Conservation (phyloP, 2,888 invertebrate species). For the Siphonodentalium dalli region DNA sequence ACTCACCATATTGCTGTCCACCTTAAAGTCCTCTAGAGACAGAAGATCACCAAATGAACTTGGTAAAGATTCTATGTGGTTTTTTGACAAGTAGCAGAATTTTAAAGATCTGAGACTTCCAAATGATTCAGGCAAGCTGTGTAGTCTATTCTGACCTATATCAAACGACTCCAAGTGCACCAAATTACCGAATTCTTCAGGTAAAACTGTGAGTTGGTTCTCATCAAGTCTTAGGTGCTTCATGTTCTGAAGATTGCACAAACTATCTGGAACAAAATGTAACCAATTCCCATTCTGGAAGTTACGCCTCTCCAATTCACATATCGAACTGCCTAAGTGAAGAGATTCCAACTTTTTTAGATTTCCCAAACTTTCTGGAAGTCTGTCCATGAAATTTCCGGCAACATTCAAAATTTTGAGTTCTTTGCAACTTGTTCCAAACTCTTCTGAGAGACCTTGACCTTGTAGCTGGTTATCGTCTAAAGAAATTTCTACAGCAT, state of each 20-base stretch:
- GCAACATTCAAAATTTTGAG: constrained; percentile 41
- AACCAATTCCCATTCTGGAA: constrained; percentile 60
- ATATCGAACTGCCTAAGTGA: constrained; percentile 51
- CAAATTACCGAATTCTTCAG: constrained; percentile 50
- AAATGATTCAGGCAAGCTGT: constrained; percentile 53
- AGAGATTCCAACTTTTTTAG: constrained; percentile 41
- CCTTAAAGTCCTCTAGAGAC: constrained; percentile 43
- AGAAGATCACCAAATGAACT: constrained; percentile 49
- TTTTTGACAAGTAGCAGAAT: constrained; percentile 48
- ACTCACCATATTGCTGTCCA: constrained; percentile 52
- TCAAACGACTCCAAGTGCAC: constrained; percentile 46
- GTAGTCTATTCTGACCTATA: constrained; percentile 51
- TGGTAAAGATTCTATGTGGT: constrained; percentile 49
- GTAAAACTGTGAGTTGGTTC: constrained; percentile 48
- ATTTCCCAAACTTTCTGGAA: constrained; percentile 48
- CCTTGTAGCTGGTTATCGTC: constrained; percentile 42
- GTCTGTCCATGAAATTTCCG: constrained; percentile 47
- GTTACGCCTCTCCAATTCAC: constrained; percentile 49
- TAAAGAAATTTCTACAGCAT: constrained; percentile 36
- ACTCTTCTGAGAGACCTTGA: constrained; percentile 32
- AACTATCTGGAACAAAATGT: constrained; percentile 38
- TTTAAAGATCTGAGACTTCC: constrained; percentile 38
- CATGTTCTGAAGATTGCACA: constrained; percentile 40
- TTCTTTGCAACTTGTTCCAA: constrained; percentile 33
- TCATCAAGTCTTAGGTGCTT: constrained; percentile 48